Conservation (phyloP, 2,888 invertebrate genomes). For the Drepana falcataria region DNA sequence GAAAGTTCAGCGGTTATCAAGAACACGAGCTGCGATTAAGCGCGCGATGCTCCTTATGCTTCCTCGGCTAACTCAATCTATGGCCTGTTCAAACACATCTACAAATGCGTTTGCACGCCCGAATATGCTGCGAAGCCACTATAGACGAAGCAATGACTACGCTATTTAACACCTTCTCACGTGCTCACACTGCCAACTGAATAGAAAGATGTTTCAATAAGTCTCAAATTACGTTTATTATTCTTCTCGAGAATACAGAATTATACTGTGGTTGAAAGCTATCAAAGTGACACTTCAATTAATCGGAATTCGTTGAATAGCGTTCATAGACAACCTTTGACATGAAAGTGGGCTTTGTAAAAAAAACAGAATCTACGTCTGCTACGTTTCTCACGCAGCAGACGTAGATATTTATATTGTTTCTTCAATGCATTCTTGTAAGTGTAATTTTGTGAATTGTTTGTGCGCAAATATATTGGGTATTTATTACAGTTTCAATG, state of each 20-base stretch:
- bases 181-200: background rate
- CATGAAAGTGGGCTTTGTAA: too few relatives aligned
- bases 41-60: conserved; percentile 2
- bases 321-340: background rate
- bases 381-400: too few relatives aligned
- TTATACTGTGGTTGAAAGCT: background rate
- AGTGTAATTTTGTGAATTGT: too few relatives aligned
- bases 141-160: background rate
- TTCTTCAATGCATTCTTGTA: too few relatives aligned
- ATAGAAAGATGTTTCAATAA: background rate
- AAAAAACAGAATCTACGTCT: too few relatives aligned
- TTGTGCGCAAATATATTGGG: too few relatives aligned
- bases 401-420: too few relatives aligned
- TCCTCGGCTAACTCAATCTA: conserved; percentile 8
- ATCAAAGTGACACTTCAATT: background rate
- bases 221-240: background rate
- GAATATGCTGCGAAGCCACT: background rate
- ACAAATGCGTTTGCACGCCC: background rate
- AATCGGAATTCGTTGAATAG: background rate
- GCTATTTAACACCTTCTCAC: background rate
- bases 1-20: conserved; percentile 55
- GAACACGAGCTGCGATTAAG: conserved; percentile 10
- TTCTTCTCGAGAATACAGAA: background rate
- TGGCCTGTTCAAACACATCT: conserved; percentile 28
- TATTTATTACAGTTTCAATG: too few relatives aligned